Conservation (phyloP, 2,113 vertebrate genomes). For the Chloropsis hardwickii region DNA sequence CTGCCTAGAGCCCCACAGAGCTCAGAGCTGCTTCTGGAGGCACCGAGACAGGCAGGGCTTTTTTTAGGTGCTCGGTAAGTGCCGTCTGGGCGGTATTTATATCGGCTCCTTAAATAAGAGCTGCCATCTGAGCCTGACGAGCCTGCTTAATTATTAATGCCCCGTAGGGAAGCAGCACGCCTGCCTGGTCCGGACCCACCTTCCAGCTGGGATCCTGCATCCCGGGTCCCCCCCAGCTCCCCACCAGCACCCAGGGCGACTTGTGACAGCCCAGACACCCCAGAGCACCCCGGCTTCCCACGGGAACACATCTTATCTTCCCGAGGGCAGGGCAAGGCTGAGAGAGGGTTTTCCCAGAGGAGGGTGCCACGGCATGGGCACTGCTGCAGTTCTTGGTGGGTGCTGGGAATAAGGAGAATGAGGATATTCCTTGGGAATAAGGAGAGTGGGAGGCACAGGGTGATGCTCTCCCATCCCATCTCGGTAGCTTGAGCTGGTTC, state of each 20-base stretch:
- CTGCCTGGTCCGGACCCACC: not conserved
- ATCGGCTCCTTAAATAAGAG: conserved; percentile 63
- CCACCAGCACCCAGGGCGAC: not conserved
- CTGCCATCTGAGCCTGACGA: conserved; percentile 42
- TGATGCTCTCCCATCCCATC: not conserved
- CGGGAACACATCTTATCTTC: rapidly evolving
- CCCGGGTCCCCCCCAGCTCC: not conserved
- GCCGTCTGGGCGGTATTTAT: conserved; percentile 66
- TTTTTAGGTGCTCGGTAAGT: conserved; percentile 48
- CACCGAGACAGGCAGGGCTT: not conserved
- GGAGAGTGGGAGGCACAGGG: not conserved
- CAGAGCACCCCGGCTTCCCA: not conserved
- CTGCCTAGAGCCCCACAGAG: not conserved
- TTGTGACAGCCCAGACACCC: rapidly evolving
- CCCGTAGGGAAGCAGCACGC: not conserved
- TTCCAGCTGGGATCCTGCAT: not conserved
- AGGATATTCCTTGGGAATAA: no score
- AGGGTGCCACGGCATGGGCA: not conserved
- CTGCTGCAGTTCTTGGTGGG: not conserved
- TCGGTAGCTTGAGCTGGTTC: not conserved
- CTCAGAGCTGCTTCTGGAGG: not conserved
- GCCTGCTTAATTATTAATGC: conserved; percentile 69
- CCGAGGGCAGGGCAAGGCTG: not conserved
- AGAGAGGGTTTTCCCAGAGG: not conserved
- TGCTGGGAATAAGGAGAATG: not conserved